Conservation (phyloP, 2,113 vertebrate genomes). For the Fregata magnificens region DNA sequence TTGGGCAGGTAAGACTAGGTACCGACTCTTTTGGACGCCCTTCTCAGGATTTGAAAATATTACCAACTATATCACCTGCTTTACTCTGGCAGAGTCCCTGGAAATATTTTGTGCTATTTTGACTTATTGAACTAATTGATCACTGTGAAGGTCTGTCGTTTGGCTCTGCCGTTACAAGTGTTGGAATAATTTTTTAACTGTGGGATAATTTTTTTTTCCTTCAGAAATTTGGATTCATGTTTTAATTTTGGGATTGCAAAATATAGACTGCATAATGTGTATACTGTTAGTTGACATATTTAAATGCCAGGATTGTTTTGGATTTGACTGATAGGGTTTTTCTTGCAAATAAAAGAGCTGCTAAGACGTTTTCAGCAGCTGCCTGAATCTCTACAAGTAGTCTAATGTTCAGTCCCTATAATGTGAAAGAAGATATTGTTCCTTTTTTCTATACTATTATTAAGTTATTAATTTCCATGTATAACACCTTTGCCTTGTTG, state of each 20-base stretch:
- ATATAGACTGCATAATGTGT: not conserved
- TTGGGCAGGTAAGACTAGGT: not conserved
- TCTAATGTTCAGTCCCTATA: not conserved
- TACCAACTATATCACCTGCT: not conserved
- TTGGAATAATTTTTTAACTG: not conserved
- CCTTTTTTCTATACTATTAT: not conserved
- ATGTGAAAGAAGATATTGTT: conserved; percentile 48
- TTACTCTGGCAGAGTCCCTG: not conserved
- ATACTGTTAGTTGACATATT: not conserved
- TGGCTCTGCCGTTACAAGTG: not conserved
- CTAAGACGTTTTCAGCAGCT: conserved; percentile 31
- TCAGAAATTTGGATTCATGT: not conserved
- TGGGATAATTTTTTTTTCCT: not conserved
- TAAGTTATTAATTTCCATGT: not conserved
- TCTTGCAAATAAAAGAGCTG: not conserved
- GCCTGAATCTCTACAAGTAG: not conserved
- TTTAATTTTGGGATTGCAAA: not conserved
- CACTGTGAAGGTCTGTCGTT: not conserved
- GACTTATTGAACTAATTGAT: not conserved
- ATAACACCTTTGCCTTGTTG: not conserved
- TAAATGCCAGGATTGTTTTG: conserved; percentile 28
- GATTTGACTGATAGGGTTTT: not conserved
- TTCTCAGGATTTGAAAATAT: not conserved
- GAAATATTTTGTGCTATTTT: not conserved
- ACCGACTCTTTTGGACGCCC: not conserved